Evolutionary conservation across 2,113 vertebrate species (phyloP), one percentile per base, ranked within the genome.

Genomic region (Sciurus niger): DNA sequence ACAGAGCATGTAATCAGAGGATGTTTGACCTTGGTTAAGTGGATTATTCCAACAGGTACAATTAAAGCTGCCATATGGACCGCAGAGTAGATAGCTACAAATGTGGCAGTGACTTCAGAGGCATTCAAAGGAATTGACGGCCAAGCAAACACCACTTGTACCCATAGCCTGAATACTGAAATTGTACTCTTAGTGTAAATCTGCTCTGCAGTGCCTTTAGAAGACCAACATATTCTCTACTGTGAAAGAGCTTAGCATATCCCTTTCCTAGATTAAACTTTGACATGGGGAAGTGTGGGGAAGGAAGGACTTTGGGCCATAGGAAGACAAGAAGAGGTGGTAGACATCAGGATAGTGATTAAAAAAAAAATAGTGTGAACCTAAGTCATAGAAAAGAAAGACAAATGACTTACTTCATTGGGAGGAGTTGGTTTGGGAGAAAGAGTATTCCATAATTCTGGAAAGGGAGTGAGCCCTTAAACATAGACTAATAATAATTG

Each of bases 21-120:
- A 92, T 12, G 20, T 63, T 37, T 96, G 91, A 96, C 83, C 92
- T 94, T 90, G 55, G 65, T 76, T 96, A 94, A 94, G 89, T 94
- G 86, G 67, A 96, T 96, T 87, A 93, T 90, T 92, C 86, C 95
- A 96, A 96, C 85, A 96, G 93, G 68, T 94, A 51, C 73, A 95
- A 97, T 96, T 95, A 96, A 86, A 84, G 74, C 58, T 84, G 58
- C 89, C 94, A 92, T 84, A 63, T 90, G 76, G 89, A 24, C 12
- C 22, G 20, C 48, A 67, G 83, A 96, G 7, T n/a, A 67, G 34
- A 51, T 10, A 55, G 65, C 80, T 43, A 55, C 72, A 92, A 58
- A 34, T 40, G 22, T 12, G 72, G 78, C 70, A 63, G 0, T 43
- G 48, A 92, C 37, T 95, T 95, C 72, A 90, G 86, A 95, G 67